Conservation (phyloP, 2,113 vertebrate species). For the Tapirus terrestris region DNA sequence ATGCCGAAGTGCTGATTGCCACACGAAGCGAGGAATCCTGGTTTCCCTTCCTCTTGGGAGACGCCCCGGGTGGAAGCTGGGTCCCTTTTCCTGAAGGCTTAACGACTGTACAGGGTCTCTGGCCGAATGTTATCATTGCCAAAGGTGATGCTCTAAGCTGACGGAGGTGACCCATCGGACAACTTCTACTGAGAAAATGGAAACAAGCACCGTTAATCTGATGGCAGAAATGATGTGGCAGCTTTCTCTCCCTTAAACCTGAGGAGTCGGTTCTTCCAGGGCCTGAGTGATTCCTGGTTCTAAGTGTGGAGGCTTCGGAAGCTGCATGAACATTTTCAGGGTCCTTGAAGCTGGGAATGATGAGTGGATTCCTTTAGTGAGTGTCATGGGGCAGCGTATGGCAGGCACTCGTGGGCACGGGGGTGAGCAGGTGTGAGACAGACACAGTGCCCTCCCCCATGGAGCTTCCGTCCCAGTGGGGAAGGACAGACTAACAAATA, state of each 20-base stretch:
- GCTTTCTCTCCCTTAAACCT: conserved; percentile 82
- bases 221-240: not conserved
- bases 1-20: fast-evolving
- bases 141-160: not conserved
- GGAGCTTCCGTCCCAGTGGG: fast-evolving
- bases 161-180: fast-evolving
- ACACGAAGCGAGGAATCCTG: fast-evolving
- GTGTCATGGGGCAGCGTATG: fast-evolving
- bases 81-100: not conserved
- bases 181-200: conserved; percentile 55
- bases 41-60: not conserved
- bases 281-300: not conserved
- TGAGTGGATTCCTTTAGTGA: fast-evolving
- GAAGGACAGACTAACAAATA: fast-evolving
- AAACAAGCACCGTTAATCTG: conserved; percentile 70
- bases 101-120: not conserved
- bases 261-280: conserved; percentile 51
- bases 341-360: not conserved
- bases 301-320: not conserved
- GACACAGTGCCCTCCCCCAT: fast-evolving
- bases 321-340: fast-evolving
- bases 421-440: fast-evolving
- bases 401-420: fast-evolving
- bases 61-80: fast-evolving
- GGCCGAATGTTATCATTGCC: fast-evolving